Conservation (phyloP, 2,797 vertebrate genomes). For the Hippopotamyrus pictus region DNA sequence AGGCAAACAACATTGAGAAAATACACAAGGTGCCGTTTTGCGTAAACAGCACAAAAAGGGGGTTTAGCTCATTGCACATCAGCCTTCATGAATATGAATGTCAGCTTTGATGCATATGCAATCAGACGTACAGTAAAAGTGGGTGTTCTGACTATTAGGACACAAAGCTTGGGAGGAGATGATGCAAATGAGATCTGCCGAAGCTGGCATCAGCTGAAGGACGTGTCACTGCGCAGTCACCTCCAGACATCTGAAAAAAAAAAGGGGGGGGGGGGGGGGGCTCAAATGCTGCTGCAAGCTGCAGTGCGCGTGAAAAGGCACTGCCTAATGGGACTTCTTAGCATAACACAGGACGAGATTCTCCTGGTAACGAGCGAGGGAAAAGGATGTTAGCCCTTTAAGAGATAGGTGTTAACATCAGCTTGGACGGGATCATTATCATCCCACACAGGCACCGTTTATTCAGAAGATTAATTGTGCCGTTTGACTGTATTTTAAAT, state of each 20-base stretch:
- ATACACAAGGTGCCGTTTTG: background rate
- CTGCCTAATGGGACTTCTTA: background rate
- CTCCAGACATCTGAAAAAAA: background rate
- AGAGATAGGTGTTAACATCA: slow-evolving; percentile 11
- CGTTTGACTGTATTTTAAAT: background rate
- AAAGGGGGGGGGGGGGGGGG: too few relatives aligned
- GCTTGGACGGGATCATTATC: background rate
- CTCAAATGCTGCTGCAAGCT: background rate
- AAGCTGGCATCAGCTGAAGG: background rate
- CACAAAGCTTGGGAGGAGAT: background rate
- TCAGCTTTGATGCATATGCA: background rate
- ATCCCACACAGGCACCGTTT: background rate
- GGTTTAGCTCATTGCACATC: background rate
- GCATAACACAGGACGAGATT: background rate
- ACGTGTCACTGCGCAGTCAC: background rate
- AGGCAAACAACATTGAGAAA: background rate
- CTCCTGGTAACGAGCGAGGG: background rate
- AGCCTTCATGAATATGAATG: slow-evolving; percentile 1
- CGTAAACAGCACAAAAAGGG: background rate
- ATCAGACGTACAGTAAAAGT: background rate
- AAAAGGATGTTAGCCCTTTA: background rate
- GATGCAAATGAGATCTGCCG: background rate
- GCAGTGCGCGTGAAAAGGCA: background rate
- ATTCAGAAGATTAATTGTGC: background rate
- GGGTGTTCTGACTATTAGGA: background rate